phyloP scores from a whole-genome alignment of 2,888 invertebrate species.

The Lepetodrilus schrolli region DNA sequence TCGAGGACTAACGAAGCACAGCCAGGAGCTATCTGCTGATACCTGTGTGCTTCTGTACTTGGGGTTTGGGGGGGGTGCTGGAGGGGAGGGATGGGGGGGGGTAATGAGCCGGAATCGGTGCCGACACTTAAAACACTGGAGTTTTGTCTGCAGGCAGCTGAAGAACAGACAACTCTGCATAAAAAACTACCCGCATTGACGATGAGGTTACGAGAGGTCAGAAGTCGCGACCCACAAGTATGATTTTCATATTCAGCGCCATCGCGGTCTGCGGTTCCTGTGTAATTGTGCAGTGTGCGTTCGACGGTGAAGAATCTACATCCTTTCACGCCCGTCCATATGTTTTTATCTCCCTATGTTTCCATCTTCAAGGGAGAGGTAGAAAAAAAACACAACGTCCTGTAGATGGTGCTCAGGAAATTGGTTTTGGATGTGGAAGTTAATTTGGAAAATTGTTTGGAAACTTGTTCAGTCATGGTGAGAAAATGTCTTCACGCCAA shows the following conservation, averaged over 20 bases:
- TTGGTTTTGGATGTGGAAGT: no score
- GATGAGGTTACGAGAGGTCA: not conserved
- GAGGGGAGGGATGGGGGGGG: no score
- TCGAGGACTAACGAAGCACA: not conserved
- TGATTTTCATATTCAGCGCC: not conserved
- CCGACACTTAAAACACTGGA: not conserved
- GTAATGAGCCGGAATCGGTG: not conserved
- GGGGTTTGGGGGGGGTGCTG: no score
- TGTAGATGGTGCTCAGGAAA: not conserved
- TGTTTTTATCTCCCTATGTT: not conserved
- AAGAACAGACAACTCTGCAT: not conserved
- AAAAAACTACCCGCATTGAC: not conserved
- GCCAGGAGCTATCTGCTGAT: no score
- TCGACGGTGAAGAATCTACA: not conserved
- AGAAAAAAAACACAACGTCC: not conserved
- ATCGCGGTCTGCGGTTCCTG: not conserved
- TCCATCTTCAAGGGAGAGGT: not conserved
- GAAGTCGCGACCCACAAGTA: not conserved
- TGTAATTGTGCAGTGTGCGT: not conserved
- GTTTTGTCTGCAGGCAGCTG: not conserved
- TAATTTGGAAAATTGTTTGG: no score
- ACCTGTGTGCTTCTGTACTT: slow-evolving; percentile 5
- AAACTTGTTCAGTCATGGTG: no score
- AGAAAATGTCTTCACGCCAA: no score
- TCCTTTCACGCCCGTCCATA: not conserved